phyloP scores from a whole-genome alignment of 2,888 invertebrate genomes.

The Melipona beecheii region DNA sequence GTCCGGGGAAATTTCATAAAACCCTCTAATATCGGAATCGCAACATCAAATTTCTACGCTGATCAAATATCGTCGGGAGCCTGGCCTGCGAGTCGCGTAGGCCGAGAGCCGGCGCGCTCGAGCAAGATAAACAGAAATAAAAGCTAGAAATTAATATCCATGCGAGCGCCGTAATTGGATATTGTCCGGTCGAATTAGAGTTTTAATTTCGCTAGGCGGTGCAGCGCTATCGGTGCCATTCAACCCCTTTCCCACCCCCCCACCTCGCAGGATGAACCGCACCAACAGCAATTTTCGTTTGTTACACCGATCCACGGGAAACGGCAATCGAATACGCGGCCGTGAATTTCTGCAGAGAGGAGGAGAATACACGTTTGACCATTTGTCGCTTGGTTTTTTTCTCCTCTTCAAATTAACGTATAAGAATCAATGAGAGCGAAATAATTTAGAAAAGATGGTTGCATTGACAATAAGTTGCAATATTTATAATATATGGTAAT shows the following conservation, averaged over 20 bases:
- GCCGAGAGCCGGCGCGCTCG: neutral
- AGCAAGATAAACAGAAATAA: constrained; percentile 59
- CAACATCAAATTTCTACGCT: constrained; percentile 25
- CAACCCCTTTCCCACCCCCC: constrained; percentile 38
- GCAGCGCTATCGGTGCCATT: constrained; percentile 68
- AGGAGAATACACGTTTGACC: neutral
- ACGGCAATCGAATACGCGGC: constrained; percentile 53
- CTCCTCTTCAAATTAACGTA: too few species aligned
- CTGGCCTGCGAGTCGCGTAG: neutral
- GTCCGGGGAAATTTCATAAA: constrained; percentile 11
- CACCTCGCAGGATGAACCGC: constrained; percentile 42
- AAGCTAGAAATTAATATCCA: constrained; percentile 80
- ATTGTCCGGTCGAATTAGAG: constrained; percentile 82
- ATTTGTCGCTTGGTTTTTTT: too few species aligned
- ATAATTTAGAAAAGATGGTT: too few species aligned
- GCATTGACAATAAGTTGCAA: too few species aligned
- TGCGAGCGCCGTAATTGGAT: constrained; percentile 80
- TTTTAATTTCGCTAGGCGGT: constrained; percentile 81
- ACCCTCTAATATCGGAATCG: constrained; percentile 10
- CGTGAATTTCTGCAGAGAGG: constrained; percentile 29
- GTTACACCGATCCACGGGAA: constrained; percentile 43
- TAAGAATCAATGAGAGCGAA: too few species aligned
- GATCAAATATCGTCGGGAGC: constrained; percentile 31
- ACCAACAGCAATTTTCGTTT: constrained; percentile 52
- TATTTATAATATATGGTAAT: too few species aligned